phyloP scores from a whole-genome alignment of 2,888 invertebrate genomes.

The Euphydryas editha region DNA sequence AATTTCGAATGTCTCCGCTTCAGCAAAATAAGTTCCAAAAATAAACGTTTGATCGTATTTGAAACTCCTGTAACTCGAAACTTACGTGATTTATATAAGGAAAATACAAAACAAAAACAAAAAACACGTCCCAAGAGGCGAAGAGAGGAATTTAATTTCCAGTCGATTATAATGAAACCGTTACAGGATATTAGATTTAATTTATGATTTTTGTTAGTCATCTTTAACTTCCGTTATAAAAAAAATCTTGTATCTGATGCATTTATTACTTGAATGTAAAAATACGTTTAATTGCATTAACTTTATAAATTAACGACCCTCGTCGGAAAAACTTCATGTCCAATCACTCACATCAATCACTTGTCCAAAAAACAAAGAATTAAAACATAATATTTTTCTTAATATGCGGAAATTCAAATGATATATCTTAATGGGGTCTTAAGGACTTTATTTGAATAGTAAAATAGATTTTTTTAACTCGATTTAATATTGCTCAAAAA shows the following conservation, averaged over 20 bases:
- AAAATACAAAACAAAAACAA: neutral
- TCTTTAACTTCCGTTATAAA: neutral
- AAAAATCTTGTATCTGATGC: neutral
- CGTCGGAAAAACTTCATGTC: neutral
- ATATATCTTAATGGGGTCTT: no score
- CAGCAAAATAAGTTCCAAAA: neutral
- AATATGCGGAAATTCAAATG: no score
- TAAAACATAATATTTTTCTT: no score
- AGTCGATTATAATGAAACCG: constrained; percentile 37
- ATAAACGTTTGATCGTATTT: neutral
- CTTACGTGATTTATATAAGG: neutral
- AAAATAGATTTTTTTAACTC: no score
- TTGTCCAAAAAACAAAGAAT: neutral
- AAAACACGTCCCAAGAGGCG: no score
- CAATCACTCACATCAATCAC: no score
- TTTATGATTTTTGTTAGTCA: neutral
- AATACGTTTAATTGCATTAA: no score
- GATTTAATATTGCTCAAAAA: no score
- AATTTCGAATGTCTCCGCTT: neutral
- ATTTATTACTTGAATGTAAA: neutral
- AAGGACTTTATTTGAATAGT: no score
- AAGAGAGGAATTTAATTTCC: constrained; percentile 38
- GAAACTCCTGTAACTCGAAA: neutral
- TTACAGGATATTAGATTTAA: constrained; percentile 18
- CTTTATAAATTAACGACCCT: neutral